Evolutionary conservation across 2,113 vertebrate species (phyloP).

Genomic region (Toxostoma redivivum): DNA sequence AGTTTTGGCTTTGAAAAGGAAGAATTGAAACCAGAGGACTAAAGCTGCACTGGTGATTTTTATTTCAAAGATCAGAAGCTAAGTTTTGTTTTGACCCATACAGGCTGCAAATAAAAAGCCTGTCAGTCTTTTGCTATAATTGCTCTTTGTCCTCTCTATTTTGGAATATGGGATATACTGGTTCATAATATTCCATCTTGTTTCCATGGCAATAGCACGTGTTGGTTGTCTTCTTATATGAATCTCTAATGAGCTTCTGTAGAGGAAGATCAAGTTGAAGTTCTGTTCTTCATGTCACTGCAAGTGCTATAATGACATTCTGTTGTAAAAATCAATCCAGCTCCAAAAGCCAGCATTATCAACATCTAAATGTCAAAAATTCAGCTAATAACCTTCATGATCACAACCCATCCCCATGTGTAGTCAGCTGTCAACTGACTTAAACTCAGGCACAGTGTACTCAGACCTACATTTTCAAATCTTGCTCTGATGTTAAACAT

Average conservation of each 20-base stretch:
- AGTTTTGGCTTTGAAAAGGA: neutral
- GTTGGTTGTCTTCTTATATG: slow-evolving; percentile 46
- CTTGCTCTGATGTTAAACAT: neutral
- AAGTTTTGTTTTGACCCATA: neutral
- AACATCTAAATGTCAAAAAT: slow-evolving; percentile 33
- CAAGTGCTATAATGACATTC: neutral
- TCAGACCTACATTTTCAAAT: neutral
- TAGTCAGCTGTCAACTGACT: neutral
- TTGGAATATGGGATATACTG: slow-evolving; percentile 15
- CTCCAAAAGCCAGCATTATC: neutral
- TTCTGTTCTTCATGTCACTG: slow-evolving; percentile 43
- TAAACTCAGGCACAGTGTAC: neutral
- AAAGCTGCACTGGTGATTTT: neutral
- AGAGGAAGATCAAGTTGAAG: slow-evolving; percentile 38
- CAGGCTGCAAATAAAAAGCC: slow-evolving; percentile 6
- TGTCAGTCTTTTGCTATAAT: neutral
- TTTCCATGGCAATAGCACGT: slow-evolving; percentile 62
- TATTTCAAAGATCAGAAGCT: neutral
- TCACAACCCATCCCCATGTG: neutral
- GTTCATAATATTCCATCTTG: slow-evolving; percentile 41
- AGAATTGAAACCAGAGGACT: neutral
- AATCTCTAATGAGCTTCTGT: slow-evolving; percentile 54
- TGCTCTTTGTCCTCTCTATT: slow-evolving; percentile 18
- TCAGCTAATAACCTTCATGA: slow-evolving; percentile 9
- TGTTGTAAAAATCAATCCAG: slow-evolving; percentile 27